Base-by-base conservation (phyloP, 2,888 invertebrate species). In the Cryptocephalus moraei region DNA sequence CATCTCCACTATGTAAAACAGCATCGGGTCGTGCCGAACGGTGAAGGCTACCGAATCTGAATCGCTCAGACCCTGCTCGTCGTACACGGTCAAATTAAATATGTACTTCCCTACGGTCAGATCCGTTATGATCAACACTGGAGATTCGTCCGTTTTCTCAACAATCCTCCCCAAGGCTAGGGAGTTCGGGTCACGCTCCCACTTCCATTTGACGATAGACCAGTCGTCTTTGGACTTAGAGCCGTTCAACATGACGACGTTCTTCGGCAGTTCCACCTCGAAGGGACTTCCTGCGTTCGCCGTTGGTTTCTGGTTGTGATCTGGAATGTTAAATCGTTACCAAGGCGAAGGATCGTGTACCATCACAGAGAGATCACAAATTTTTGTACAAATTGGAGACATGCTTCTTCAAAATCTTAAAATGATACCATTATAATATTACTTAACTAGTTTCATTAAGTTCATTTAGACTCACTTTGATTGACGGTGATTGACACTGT, bases 211-310 rank as follows among this genome's bases (percentile, higher is more conserved):
- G 1, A 84, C 84, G 47, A 94, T 86, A 9, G 82, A 82, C 65
- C 91, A 81, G 73, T 94, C 94, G 67, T 94, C 94, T 12, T 79
- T 80, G 0, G 94, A 94, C 51, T 77, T 76, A 0, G 86, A 82
- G 0, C 94, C 94, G 71, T 94, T 92, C 46, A 94, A 73, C 43
- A 82, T 77, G 8, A 94, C 76, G 12, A 87, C 82, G 36, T 81
- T 80, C 4, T 82, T 71, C 0, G 94, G 93, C 43, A 91, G 72
- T 40, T 81, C 77, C 1, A 92, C 73, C 11, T 83, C 82, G 63
- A 84, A 81, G 70, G 93, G 89, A 0, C 87, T 90, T 8, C 93
- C 93, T 1, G 88, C 93, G 65, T 89, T 84, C 1, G 94, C 92
- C 61, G 84, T 83, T 0, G 94, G 94, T 6, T 88, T 80, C 49